Conservation (phyloP, 2,888 invertebrate species). For the Spilosoma lubricipeda region DNA sequence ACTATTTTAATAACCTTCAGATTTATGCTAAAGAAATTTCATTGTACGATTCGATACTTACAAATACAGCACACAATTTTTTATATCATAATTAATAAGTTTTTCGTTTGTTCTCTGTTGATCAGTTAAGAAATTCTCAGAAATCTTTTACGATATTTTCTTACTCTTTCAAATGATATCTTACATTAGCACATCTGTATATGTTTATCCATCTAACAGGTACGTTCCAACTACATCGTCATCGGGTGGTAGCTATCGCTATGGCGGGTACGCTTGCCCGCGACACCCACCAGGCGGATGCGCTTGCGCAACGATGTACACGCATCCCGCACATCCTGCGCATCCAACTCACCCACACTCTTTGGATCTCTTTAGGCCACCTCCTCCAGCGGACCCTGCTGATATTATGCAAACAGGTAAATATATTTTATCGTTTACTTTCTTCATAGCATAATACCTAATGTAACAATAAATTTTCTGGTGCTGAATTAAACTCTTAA, state of each 20-base stretch:
- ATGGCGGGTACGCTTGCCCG: conserved; percentile 88
- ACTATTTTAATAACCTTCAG: background rate
- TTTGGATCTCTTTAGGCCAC: conserved; percentile 84
- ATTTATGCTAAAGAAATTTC: background rate
- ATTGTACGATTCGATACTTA: background rate
- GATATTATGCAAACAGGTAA: conserved; percentile 83
- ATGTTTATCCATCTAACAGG: conserved; percentile 73
- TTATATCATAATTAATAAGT: no score
- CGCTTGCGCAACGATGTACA: conserved; percentile 87
- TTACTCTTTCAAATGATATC: background rate
- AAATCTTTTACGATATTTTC: background rate
- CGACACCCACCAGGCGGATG: conserved; percentile 92
- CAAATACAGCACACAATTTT: no score
- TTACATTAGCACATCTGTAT: background rate
- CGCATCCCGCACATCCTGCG: conserved; percentile 82
- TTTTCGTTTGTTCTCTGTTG: background rate
- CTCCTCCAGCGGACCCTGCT: conserved; percentile 81
- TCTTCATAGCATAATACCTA: background rate
- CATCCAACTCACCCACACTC: conserved; percentile 84
- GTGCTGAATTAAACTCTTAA: no score
- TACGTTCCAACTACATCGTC: conserved; percentile 86
- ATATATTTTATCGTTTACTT: background rate
- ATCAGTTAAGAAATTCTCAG: background rate
- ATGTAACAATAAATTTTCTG: background rate
- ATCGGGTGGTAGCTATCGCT: conserved; percentile 79